Conservation (phyloP, 2,888 invertebrate genomes). For the Dolichomitus sp. region DNA sequence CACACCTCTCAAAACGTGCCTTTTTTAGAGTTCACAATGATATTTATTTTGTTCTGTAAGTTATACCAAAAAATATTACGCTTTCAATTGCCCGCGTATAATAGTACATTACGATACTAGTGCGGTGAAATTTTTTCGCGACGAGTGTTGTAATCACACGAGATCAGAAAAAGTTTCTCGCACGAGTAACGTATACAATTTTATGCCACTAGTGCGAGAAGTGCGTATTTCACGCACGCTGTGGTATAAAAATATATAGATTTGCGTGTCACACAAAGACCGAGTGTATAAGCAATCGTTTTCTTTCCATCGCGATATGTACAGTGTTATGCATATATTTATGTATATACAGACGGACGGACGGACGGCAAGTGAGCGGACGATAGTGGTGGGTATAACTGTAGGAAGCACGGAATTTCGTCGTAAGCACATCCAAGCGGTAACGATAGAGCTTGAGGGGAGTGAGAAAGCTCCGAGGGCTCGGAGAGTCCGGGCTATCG, state of each 20-base stretch:
- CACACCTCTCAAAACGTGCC: neutral
- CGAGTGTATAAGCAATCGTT: conserved; percentile 25
- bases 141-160: no score
- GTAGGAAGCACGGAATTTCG: conserved; percentile 61
- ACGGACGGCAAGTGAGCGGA: conserved; percentile 9
- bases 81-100: no score
- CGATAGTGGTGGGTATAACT: conserved; percentile 40
- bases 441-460: conserved; percentile 61
- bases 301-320: conserved; percentile 52
- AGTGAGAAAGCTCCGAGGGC: conserved; percentile 30
- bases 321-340: conserved; percentile 32
- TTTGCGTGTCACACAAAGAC: neutral
- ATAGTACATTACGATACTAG: no score
- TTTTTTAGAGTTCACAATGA: no score
- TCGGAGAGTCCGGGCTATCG: conserved; percentile 54
- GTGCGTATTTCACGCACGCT: no score
- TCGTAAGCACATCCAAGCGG: conserved; percentile 64
- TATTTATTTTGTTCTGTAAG: no score
- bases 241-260: conserved; percentile 48
- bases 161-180: no score
- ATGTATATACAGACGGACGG: conserved; percentile 24
- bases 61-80: no score
- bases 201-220: no score
- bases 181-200: no score
- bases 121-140: no score